Evolutionary conservation across 2,113 vertebrate species (phyloP), one percentile per base, ranked within the genome.

Genomic region (Garra rufa): DNA sequence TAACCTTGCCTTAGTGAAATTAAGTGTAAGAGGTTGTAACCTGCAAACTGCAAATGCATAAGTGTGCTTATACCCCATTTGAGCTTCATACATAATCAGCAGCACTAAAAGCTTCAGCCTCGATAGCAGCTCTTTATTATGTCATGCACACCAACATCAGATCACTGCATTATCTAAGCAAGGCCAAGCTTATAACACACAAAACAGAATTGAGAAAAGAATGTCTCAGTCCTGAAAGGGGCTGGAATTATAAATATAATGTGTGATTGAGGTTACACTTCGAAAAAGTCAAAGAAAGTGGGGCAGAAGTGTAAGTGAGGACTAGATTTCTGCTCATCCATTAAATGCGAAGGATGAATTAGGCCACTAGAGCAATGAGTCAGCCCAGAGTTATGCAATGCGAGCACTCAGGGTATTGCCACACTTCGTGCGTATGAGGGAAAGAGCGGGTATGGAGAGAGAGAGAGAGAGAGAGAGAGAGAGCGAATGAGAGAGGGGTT

Each of bases 281-380:
- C 43, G 48, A 48, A 61, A 34, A 67, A 48, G 57, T 77, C 41
- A 30, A 59, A 85, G 57, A 83, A 92, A 92, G 86, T 92, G 92
- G 91, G 91, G 90, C 91, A 92, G 46, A 70, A 26, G 65, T 70
- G 26, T n/a, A 70, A 79, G 76, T 15, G 19, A 70, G 78, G 78
- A 81, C 61, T 48, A 50, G 44, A 70, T 59, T 79, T 80, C 83
- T 55, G 67, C 46, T 75, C 50, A 75, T 76, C 81, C 57, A 71
- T 57, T 79, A 83, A 78, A 82, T 78, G 30, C 73, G 76, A 87
- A 86, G 85, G 82, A 85, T 28, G 91, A 93, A 92, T 89, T 92
- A 93, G 92, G 93, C 84, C 91, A 93, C 67, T 57, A 76, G 79
- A 61, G 79, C 59, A 85, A 90, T 93, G 91, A 93, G 83, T 93